Evolutionary conservation across 2,888 invertebrate species (phyloP), one percentile per base, ranked within the genome.

Genomic region (Amphipyra berbera): DNA sequence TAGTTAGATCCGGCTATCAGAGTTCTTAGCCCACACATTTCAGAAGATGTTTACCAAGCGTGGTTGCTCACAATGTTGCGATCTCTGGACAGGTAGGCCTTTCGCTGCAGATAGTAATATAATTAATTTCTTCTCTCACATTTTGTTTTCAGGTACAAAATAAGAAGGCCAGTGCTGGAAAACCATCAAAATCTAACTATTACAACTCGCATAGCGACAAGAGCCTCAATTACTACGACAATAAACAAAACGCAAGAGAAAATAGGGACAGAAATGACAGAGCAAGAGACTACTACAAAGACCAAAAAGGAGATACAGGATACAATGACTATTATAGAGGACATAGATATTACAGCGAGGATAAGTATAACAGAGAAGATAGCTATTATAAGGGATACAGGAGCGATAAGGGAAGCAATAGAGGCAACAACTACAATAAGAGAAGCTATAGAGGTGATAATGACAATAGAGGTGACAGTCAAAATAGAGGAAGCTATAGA

Each of bases 101-200:
- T n/a, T n/a, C n/a, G n/a, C n/a, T n/a, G n/a, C n/a, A n/a, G 1
- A 21, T 2, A 21, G 21, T 15, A 35, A 2, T 4, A 15, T 14
- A 5, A 37, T 14, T 37, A 33, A n/a, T 37, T 41, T 30, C 30
- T 30, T 4, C 30, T 30, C 2, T n/a, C 6, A 41, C 38, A 6
- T 0, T 5, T 55, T 53, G 12, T 54, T 69, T 63, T 27, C 64
- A 72, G 72, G 7, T 59, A 3, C 40, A 68, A 33, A 50, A 58
- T 13, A 52, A 38, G 12, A 33, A 61, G 30, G 3, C 10, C 0
- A 15, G 44, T 8, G 44, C 40, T 13, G 50, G 8, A 7, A 67
- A 47, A 37, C 14, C 9, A 1, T 44, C 50, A 38, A 57, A 14
- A 56, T 65, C 66, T 14, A 37, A 52, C 40, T 35, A 42, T 37